Evolutionary conservation across 1,140 invertebrate species (phyloP), one percentile per base, ranked within the genome.

Genomic region (Pollicipes pollicipes): DNA sequence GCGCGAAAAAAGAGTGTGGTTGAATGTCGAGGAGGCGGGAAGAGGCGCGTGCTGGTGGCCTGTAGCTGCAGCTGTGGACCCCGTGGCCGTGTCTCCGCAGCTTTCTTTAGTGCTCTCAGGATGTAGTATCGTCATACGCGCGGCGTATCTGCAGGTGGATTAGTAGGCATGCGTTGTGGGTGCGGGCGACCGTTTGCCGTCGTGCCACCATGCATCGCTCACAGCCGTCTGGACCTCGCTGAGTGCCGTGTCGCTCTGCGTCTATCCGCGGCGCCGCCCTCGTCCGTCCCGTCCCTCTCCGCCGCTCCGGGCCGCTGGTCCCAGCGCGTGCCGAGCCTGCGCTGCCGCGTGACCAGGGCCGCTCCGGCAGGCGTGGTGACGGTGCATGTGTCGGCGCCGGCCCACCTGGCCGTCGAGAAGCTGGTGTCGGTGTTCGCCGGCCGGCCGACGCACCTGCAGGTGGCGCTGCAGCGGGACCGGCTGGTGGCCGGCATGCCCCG

Each of bases 291-390:
- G n/a, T n/a, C n/a, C n/a, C n/a, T n/a, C n/a, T n/a, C n/a, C n/a
- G 27, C 78, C 81, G 86, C 76, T 90, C 85, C 68, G 26, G 29
- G n/a, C 6, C 10, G 31, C 24, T 69, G 26, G 31, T 70, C 29
- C n/a, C n/a, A 45, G 37, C 32, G 27, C 58, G 68, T 30, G 32
- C 32, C 31, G 3, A 69, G 68, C 26, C 27, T 21, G 37, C 29
- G 24, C 24, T 30, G 69, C 24, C 24, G 37, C 24, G 37, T 45
- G 10, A 13, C 10, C 24, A 13, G 10, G 37, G 10, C 24, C 10
- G 24, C 24, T 10, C 10, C 24, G 37, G 10, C 37, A 45, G 37
- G 24, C 24, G 10, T 10, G 21, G 21, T n/a, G 24, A 27, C 21
- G 8, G 63, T 64, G 63, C 8, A n/a, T 21, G 27, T 27, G 8